These are phyloP conservation scores for Zootermopsis nevadensis DNA, from an alignment of 2,888 invertebrate genomes.

Conservation along the genomic window DNA sequence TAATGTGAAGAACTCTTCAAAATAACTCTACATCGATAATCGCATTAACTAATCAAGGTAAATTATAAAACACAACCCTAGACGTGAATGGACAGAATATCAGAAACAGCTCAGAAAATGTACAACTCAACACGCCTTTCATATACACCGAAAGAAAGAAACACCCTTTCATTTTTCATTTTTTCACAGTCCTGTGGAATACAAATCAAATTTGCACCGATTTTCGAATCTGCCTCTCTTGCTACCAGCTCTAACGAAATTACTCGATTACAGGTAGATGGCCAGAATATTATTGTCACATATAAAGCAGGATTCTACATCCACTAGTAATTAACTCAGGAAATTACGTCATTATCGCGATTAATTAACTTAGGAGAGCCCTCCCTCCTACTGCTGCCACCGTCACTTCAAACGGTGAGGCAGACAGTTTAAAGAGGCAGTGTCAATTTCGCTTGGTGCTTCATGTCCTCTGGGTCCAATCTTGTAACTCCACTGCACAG, in stretches of 20 bases:
- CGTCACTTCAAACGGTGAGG: background rate
- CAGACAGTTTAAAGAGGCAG: slow-evolving; percentile 2
- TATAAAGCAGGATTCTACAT: slow-evolving; percentile 24
- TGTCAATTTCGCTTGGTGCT: background rate
- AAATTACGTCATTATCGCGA: slow-evolving; percentile 30
- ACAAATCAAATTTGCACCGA: background rate
- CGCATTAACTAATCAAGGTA: too few relatives aligned
- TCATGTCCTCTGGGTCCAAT: background rate
- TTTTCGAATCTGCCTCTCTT: background rate
- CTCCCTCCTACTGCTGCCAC: slow-evolving; percentile 16
- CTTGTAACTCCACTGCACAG: background rate
- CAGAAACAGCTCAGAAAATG: too few relatives aligned
- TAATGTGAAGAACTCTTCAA: too few relatives aligned
- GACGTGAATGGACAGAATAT: too few relatives aligned
- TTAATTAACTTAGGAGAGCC: slow-evolving; percentile 29
- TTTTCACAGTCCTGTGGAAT: too few relatives aligned
- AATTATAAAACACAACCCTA: too few relatives aligned
- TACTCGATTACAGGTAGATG: background rate
- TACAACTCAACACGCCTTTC: too few relatives aligned
- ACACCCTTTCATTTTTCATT: too few relatives aligned
- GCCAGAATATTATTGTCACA: slow-evolving; percentile 22
- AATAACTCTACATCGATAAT: too few relatives aligned
- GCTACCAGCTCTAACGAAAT: background rate
- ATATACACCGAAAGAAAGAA: too few relatives aligned
- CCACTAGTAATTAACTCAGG: slow-evolving; percentile 38